phyloP scores from a whole-genome alignment of 2,113 vertebrate species.

The Ellobius talpinus region DNA sequence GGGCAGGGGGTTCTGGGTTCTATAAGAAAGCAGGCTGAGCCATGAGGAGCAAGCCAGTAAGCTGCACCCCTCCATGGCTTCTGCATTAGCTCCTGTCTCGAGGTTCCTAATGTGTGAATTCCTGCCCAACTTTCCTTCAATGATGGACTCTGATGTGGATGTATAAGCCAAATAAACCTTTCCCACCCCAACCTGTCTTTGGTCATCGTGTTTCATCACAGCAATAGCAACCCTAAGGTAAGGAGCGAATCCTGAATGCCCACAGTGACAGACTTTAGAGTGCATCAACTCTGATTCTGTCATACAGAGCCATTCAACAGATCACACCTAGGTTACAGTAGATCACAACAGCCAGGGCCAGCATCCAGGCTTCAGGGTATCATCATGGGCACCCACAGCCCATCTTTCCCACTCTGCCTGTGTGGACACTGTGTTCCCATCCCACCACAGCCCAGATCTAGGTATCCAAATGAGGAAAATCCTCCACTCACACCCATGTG shows the following conservation, averaged over 20 bases:
- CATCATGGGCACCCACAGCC: rapidly evolving
- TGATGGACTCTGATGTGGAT: not conserved
- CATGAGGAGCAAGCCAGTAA: not conserved
- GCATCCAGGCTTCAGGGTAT: rapidly evolving
- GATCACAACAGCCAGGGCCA: not conserved
- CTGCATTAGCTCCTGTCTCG: not conserved
- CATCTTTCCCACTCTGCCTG: rapidly evolving
- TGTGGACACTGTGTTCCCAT: rapidly evolving
- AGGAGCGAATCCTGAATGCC: not conserved
- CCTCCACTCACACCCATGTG: not conserved
- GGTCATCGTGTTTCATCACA: not conserved
- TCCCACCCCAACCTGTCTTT: not conserved
- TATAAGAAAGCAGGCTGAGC: not conserved
- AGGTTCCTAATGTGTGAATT: not conserved
- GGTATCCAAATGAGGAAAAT: not conserved
- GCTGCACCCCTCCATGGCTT: not conserved
- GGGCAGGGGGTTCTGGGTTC: not conserved
- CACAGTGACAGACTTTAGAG: not conserved
- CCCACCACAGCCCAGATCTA: not conserved
- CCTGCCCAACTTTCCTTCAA: not conserved
- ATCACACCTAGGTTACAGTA: not conserved
- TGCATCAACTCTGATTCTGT: not conserved
- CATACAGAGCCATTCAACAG: not conserved
- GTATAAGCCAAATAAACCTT: not conserved
- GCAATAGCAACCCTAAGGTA: not conserved